Evolutionary conservation across 2,797 vertebrate species (phyloP).

Genomic region (Notoglanidium macrostoma): DNA sequence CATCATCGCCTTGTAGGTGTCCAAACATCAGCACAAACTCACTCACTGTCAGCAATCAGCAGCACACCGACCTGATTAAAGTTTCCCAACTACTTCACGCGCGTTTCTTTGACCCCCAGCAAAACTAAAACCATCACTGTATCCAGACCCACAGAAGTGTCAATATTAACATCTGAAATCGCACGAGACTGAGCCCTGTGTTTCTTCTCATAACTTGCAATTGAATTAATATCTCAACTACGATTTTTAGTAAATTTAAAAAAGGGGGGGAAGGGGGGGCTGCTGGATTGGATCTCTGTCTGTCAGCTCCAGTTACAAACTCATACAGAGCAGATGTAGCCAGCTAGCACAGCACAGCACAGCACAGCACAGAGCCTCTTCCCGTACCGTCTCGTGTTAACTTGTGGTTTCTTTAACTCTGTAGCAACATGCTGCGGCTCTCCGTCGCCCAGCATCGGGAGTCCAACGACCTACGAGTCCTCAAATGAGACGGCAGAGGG

Average conservation of each 20-base stretch:
- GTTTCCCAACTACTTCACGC: neutral
- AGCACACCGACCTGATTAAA: neutral
- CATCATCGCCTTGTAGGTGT: neutral
- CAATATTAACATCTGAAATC: neutral
- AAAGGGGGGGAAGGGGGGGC: too few relatives aligned
- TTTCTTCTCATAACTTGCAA: neutral
- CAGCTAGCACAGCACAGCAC: slow-evolving; percentile 27
- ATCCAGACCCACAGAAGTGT: neutral
- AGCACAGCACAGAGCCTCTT: slow-evolving; percentile 45
- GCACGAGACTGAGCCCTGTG: neutral
- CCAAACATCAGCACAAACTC: neutral
- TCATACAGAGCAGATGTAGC: slow-evolving; percentile 13
- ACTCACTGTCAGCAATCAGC: neutral
- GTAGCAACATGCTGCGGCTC: slow-evolving; percentile 80
- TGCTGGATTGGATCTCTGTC: neutral
- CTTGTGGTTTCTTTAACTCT: slow-evolving; percentile 78
- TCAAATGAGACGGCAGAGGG: slow-evolving; percentile 34
- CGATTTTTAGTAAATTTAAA: neutral
- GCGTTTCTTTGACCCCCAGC: neutral
- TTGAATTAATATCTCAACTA: neutral
- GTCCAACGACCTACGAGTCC: slow-evolving; percentile 69
- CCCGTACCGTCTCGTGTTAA: slow-evolving; percentile 62
- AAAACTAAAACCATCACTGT: neutral
- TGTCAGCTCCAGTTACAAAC: slow-evolving; percentile 23
- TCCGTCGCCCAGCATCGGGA: slow-evolving; percentile 75